Percentiles rank a stretch among this genome's conserved stretches.
Evolutionary conservation across 2,113 vertebrate species (phyloP).

Genomic region (Neogobius melanostomus): DNA sequence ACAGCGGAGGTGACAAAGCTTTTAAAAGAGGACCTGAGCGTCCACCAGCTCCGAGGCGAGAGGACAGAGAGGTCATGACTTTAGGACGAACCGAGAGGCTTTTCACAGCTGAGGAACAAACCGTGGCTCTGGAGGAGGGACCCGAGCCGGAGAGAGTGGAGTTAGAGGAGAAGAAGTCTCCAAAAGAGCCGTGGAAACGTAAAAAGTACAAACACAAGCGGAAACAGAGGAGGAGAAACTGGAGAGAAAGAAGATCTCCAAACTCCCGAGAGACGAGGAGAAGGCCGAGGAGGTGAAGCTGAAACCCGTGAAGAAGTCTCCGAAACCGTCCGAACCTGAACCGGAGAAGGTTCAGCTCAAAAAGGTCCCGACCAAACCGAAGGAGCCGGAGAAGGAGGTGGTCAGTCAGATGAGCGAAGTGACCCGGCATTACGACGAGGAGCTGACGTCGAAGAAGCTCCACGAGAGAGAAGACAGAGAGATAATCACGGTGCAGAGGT

Average conservation of each 20-base stretch:
- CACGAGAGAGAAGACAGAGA: background rate
- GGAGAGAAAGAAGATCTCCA: background rate
- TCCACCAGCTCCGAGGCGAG: constrained; percentile 30
- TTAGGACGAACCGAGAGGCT: constrained; percentile 35
- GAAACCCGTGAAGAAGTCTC: background rate
- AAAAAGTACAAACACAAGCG: constrained; percentile 29
- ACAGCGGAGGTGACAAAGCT: constrained; percentile 31
- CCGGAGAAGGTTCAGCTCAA: background rate
- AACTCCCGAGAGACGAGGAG: background rate
- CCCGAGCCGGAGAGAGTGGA: background rate
- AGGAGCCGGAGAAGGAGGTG: background rate
- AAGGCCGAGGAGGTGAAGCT: background rate
- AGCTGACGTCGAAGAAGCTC: background rate
- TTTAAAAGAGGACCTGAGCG: constrained; percentile 41
- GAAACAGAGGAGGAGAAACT: constrained; percentile 47
- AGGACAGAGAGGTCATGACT: constrained; percentile 37
- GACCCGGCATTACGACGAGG: background rate
- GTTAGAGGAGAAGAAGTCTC: background rate
- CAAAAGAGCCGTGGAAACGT: constrained; percentile 12
- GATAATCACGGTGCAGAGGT: background rate
- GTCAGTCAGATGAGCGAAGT: background rate
- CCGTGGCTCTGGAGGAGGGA: background rate
- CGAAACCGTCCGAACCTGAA: background rate
- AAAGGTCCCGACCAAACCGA: background rate
- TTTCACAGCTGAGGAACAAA: constrained; percentile 25